These are phyloP conservation scores for Andrena cerasifolii DNA, from an alignment of 1,140 invertebrate species.

Conservation along the genomic window DNA sequence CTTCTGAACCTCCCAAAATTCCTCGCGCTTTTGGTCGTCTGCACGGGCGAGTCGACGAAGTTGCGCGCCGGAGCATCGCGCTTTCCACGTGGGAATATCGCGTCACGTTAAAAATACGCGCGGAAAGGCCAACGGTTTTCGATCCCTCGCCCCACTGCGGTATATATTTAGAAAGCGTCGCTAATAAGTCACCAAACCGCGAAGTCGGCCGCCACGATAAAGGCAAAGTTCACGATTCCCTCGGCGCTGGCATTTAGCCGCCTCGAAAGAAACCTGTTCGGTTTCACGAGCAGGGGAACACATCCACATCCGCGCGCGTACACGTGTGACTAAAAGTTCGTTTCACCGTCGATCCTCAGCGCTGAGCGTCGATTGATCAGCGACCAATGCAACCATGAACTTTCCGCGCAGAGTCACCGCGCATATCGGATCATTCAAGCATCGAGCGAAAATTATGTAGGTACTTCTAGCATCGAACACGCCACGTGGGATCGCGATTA, in stretches of 20 bases:
- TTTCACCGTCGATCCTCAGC: not conserved
- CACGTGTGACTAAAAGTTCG: not conserved
- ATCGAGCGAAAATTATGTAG: too few species aligned
- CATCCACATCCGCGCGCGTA: not conserved
- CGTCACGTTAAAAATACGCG: conserved; percentile 23
- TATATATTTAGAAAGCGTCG: conserved; percentile 31
- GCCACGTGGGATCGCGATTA: conserved; percentile 8
- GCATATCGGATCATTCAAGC: conserved; percentile 22
- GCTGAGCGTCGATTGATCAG: not conserved
- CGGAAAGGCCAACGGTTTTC: conserved; percentile 26
- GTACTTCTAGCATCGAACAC: too few species aligned
- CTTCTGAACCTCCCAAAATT: conserved; percentile 51
- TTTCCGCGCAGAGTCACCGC: conserved; percentile 27
- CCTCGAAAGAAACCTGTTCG: conserved; percentile 15
- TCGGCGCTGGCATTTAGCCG: conserved; percentile 6
- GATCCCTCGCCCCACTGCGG: too few species aligned
- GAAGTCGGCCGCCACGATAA: conserved; percentile 7
- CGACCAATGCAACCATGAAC: conserved; percentile 31
- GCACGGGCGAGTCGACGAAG: not conserved
- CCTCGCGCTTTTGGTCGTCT: not conserved
- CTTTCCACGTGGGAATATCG: conserved; percentile 24
- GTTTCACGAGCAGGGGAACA: not conserved
- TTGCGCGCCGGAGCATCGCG: not conserved
- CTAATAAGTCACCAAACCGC: conserved; percentile 11
- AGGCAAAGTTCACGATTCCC: not conserved